These are phyloP conservation scores for Malaclemys terrapin DNA, from an alignment of 2,113 vertebrate species.

Conservation along the genomic window DNA sequence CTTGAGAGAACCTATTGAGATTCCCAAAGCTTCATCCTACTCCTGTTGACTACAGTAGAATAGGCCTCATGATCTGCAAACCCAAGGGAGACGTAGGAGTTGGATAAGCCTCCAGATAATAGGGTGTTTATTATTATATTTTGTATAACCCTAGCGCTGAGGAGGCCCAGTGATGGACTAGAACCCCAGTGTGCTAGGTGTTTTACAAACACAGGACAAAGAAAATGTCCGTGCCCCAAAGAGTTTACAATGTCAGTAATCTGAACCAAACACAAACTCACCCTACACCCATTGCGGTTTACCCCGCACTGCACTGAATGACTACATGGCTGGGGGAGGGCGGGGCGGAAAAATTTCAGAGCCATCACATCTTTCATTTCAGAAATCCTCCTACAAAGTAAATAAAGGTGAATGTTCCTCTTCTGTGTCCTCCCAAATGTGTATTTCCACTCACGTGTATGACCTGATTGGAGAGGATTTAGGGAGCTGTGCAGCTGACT, in stretches of 20 bases:
- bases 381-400: neutral
- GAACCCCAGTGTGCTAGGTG: neutral
- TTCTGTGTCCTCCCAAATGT: neutral
- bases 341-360: neutral
- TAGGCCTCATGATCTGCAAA: neutral
- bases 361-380: neutral
- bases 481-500: neutral
- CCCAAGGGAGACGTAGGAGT: neutral
- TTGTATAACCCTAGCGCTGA: neutral
- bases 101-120: neutral
- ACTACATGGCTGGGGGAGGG: neutral
- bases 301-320: neutral
- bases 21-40: constrained; percentile 47
- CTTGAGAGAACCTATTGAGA: constrained; percentile 21
- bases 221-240: neutral
- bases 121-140: neutral
- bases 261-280: neutral
- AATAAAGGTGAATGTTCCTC: neutral
- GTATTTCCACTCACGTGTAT: neutral
- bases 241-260: neutral
- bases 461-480: neutral
- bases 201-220: neutral
- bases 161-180: neutral
- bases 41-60: neutral
- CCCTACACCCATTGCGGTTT: neutral